Percentiles rank a stretch among this genome's conserved stretches.
Evolutionary conservation across 2,888 invertebrate species (phyloP).

Genomic region (Philereme transversata): DNA sequence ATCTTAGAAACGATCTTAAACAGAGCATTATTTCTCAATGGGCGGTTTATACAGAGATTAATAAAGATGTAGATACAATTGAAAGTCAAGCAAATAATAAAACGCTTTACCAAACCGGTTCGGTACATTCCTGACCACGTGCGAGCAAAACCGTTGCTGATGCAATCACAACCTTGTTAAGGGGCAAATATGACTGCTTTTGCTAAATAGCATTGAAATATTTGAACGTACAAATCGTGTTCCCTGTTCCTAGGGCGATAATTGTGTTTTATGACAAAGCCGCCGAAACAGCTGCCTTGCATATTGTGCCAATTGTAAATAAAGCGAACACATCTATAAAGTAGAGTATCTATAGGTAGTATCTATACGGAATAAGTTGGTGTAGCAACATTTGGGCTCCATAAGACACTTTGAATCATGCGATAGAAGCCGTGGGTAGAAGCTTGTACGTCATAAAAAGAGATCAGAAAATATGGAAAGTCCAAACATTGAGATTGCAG

Average conservation of each 20-base stretch:
- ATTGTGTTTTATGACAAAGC: too few species aligned
- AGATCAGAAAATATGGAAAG: slow-evolving; percentile 6
- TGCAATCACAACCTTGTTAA: slow-evolving; percentile 45
- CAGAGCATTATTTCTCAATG: neutral
- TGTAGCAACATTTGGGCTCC: too few species aligned
- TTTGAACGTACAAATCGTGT: neutral
- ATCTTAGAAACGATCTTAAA: too few species aligned
- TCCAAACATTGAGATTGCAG: slow-evolving; percentile 2
- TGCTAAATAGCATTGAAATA: slow-evolving; percentile 18
- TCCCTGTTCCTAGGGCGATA: too few species aligned
- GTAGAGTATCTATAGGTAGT: too few species aligned
- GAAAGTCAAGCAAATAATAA: slow-evolving; percentile 22
- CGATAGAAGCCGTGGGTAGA: too few species aligned
- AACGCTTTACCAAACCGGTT: slow-evolving; percentile 30
- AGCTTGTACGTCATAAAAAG: neutral
- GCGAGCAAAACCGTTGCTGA: slow-evolving; percentile 25
- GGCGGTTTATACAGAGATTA: neutral
- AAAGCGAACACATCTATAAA: too few species aligned
- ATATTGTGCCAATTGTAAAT: too few species aligned
- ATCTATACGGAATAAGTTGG: too few species aligned
- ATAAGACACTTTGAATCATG: too few species aligned
- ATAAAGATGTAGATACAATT: slow-evolving; percentile 9
- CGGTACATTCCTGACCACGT: slow-evolving; percentile 26
- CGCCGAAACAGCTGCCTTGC: too few species aligned
- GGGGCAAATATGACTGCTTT: slow-evolving; percentile 34